These are phyloP conservation scores for Melanerpes aurifrons DNA, from an alignment of 2,113 vertebrate species.

Conservation along the genomic window DNA sequence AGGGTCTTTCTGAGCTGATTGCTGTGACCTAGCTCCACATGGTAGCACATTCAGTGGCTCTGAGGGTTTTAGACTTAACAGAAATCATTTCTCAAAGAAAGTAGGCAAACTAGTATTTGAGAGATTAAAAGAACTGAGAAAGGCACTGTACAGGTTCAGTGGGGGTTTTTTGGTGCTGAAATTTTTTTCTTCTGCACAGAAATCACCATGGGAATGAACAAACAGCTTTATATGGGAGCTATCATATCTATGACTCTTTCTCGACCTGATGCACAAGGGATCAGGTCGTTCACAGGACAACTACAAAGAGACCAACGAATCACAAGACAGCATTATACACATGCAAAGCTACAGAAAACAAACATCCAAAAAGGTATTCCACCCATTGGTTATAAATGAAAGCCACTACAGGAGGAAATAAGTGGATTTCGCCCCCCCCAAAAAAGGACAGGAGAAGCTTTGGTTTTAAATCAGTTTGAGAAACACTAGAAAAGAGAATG, in stretches of 20 bases:
- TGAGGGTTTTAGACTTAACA: not conserved
- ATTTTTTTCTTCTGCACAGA: not conserved
- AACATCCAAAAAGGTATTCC: not conserved
- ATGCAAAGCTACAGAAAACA: slow-evolving; percentile 20
- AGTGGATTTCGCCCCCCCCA: not conserved
- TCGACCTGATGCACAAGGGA: not conserved
- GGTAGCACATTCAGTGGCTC: not conserved
- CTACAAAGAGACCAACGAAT: not conserved
- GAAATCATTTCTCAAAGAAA: not conserved
- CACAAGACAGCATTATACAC: not conserved
- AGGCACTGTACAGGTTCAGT: not conserved
- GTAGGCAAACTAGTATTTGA: not conserved
- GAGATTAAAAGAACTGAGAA: not conserved
- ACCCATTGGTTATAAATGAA: not conserved
- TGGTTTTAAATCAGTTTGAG: not conserved
- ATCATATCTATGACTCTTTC: not conserved
- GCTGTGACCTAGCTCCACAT: not conserved
- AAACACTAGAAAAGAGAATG: not conserved
- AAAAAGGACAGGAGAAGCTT: not conserved
- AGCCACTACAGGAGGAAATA: not conserved
- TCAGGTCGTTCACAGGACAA: not conserved
- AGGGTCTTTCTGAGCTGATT: not conserved
- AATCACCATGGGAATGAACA: not conserved
- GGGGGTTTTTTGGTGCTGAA: not conserved
- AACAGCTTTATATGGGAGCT: not conserved